Conservation (phyloP, 2,888 invertebrate genomes). For the Epiblema foenella region DNA sequence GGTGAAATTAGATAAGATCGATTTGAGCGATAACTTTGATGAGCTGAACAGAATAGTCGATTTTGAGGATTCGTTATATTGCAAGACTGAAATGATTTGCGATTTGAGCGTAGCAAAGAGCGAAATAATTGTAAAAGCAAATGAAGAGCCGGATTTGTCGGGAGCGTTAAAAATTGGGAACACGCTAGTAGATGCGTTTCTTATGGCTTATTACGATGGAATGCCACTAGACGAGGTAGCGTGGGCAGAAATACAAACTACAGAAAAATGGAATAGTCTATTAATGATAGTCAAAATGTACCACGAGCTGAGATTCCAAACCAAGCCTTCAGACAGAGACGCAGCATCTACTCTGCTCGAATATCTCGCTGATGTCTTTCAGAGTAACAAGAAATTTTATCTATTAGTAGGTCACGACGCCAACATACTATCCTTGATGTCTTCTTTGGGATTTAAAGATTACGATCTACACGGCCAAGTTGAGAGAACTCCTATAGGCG, state of each 20-base stretch:
- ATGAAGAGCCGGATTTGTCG: slow-evolving; percentile 60
- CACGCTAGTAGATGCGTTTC: slow-evolving; percentile 63
- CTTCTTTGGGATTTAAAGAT: slow-evolving; percentile 59
- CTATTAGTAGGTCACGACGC: slow-evolving; percentile 72
- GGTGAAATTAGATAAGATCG: slow-evolving; percentile 53
- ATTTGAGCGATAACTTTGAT: slow-evolving; percentile 56
- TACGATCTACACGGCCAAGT: slow-evolving; percentile 61
- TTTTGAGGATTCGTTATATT: slow-evolving; percentile 60
- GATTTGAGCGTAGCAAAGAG: slow-evolving; percentile 56
- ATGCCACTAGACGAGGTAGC: slow-evolving; percentile 60
- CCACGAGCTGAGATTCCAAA: slow-evolving; percentile 66
- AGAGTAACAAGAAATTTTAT: slow-evolving; percentile 55
- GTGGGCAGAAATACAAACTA: slow-evolving; percentile 64
- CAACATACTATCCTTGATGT: slow-evolving; percentile 63
- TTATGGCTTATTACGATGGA: slow-evolving; percentile 74
- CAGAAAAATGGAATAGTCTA: slow-evolving; percentile 61
- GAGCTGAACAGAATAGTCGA: slow-evolving; percentile 63
- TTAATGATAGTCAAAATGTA: slow-evolving; percentile 59
- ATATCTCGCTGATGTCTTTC: slow-evolving; percentile 59
- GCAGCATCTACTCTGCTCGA: slow-evolving; percentile 59
- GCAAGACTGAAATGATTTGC: slow-evolving; percentile 59
- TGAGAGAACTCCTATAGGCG: slow-evolving; percentile 70
- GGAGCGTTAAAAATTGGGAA: slow-evolving; percentile 64
- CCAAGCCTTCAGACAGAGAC: slow-evolving; percentile 57
- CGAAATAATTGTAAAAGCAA: slow-evolving; percentile 55